phyloP scores from a whole-genome alignment of 2,888 invertebrate species.

The Sarcophaga variegata region DNA sequence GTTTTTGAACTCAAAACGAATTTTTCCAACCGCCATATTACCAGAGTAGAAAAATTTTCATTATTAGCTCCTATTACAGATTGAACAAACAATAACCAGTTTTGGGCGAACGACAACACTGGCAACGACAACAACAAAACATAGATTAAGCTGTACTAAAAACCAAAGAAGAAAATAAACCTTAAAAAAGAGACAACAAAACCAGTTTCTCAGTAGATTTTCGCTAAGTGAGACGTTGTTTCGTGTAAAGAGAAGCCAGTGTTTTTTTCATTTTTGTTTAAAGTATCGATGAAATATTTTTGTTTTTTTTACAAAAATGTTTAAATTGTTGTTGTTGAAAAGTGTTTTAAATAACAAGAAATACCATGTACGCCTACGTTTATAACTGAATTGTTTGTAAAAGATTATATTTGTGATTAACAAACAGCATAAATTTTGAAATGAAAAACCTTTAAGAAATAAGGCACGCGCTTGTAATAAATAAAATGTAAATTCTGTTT shows the following conservation, averaged over 20 bases:
- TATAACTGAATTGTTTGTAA: slow-evolving; percentile 60
- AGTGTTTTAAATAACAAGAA: slow-evolving; percentile 34
- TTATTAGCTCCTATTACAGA: too few relatives aligned
- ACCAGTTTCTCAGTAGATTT: slow-evolving; percentile 62
- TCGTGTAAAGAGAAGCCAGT: not conserved
- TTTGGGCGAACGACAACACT: too few relatives aligned
- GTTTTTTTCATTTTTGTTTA: not conserved
- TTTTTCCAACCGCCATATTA: too few relatives aligned
- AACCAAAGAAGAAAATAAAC: slow-evolving; percentile 22
- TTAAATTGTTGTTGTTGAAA: not conserved
- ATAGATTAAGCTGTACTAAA: slow-evolving; percentile 35
- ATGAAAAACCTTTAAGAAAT: not conserved
- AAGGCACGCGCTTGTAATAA: slow-evolving; percentile 40
- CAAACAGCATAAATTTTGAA: not conserved
- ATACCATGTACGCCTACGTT: slow-evolving; percentile 49
- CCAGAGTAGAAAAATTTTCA: too few relatives aligned
- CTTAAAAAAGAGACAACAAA: slow-evolving; percentile 52
- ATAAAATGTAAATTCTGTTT: not conserved
- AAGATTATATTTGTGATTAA: slow-evolving; percentile 10
- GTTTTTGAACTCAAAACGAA: too few relatives aligned
- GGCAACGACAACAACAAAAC: too few relatives aligned
- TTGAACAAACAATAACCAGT: too few relatives aligned
- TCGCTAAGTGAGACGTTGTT: slow-evolving; percentile 55
- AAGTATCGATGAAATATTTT: not conserved
- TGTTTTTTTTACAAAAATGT: not conserved